phyloP scores from a whole-genome alignment of 2,888 invertebrate species.

The Tricholauxania praeusta region DNA sequence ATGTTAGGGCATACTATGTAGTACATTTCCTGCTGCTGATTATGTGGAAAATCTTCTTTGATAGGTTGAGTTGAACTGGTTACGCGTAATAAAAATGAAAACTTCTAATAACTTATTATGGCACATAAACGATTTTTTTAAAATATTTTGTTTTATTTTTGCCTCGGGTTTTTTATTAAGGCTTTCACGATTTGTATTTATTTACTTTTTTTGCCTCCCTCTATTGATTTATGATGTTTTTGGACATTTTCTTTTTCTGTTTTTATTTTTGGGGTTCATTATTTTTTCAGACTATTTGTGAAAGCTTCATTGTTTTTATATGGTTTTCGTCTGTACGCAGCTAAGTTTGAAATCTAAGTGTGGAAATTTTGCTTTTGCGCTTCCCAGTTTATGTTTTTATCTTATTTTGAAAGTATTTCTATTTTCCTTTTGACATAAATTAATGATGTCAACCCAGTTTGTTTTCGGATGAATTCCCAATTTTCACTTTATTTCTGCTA shows the following conservation, averaged over 20 bases:
- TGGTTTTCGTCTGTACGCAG: neutral
- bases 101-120: conserved; percentile 25
- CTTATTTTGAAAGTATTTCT: neutral
- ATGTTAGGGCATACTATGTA: neutral
- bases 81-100: neutral
- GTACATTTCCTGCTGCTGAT: neutral
- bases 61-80: neutral
- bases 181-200: neutral
- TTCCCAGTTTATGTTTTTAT: too few relatives aligned
- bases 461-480: neutral
- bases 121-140: neutral
- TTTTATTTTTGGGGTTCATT: neutral
- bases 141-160: neutral
- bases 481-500: neutral
- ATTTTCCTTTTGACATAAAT: neutral
- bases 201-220: neutral
- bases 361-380: too few relatives aligned
- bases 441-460: conserved; percentile 16
- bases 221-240: conserved; percentile 24
- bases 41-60: neutral
- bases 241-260: neutral
- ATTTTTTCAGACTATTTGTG: neutral
- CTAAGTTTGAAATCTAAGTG: too few relatives aligned
- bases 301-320: neutral
- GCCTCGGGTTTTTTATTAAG: neutral